phyloP scores from a whole-genome alignment of 2,888 invertebrate species.

The Lasioglossum zephyrum region DNA sequence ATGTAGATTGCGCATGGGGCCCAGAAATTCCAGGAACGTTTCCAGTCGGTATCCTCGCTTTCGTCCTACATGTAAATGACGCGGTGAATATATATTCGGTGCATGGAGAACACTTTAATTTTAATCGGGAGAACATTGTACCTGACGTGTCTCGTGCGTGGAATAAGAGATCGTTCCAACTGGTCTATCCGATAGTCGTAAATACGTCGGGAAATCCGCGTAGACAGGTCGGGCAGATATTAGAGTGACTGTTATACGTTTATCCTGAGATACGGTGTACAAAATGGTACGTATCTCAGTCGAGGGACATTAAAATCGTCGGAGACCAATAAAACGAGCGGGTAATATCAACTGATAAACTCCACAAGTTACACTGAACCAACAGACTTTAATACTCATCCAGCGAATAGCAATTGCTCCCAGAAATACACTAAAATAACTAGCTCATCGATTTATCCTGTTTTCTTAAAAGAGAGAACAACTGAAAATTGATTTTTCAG shows the following conservation, averaged over 20 bases:
- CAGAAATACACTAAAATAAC: neutral
- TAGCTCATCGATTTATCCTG: neutral
- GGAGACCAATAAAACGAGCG: neutral
- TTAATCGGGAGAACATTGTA: constrained; percentile 58
- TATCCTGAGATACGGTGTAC: neutral
- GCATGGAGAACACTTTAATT: constrained; percentile 62
- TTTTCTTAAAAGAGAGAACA: neutral
- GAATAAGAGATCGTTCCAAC: constrained; percentile 64
- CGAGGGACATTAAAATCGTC: neutral
- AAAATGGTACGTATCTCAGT: neutral
- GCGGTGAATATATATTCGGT: constrained; percentile 64
- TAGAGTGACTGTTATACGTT: constrained; percentile 19
- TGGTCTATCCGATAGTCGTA: constrained; percentile 36
- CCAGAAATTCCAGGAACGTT: constrained; percentile 51
- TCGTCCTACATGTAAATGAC: constrained; percentile 63
- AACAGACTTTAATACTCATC: neutral
- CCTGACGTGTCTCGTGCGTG: constrained; percentile 45
- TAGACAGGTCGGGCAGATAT: constrained; percentile 30
- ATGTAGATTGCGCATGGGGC: constrained; percentile 5
- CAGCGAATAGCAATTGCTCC: neutral
- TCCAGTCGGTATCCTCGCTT: constrained; percentile 31
- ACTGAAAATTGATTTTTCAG: neutral
- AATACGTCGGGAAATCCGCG: constrained; percentile 31
- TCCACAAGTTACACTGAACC: neutral
- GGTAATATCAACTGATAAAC: constrained; percentile 5